These are phyloP conservation scores for Arvicanthis niloticus DNA, from an alignment of 2,113 vertebrate species.

Conservation along the genomic window DNA sequence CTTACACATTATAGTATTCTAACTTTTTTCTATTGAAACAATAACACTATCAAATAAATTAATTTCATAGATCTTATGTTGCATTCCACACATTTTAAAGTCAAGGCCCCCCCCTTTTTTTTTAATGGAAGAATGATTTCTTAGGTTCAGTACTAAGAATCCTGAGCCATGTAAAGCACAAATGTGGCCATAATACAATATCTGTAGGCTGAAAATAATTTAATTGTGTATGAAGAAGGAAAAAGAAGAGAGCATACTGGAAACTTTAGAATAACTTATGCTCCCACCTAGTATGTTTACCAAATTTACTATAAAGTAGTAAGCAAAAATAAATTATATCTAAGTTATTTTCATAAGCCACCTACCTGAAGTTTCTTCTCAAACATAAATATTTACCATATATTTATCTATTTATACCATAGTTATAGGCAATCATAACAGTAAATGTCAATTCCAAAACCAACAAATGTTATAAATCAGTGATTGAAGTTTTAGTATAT, in stretches of 20 bases:
- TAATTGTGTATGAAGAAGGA: background rate
- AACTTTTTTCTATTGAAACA: background rate
- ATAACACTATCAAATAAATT: background rate
- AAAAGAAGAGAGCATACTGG: background rate
- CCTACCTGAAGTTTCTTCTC: background rate
- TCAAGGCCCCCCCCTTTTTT: background rate
- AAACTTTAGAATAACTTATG: background rate
- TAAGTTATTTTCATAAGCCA: background rate
- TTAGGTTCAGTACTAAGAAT: background rate
- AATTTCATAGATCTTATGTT: background rate
- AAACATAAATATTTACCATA: background rate
- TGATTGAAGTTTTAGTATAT: constrained; percentile 77
- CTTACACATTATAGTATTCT: background rate
- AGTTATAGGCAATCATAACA: constrained; percentile 61
- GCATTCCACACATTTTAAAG: background rate
- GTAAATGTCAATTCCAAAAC: constrained; percentile 68
- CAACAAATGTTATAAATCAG: constrained; percentile 72
- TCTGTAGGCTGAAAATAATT: background rate
- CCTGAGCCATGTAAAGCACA: background rate
- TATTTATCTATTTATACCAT: constrained; percentile 64
- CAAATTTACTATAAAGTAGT: background rate
- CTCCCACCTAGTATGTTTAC: background rate
- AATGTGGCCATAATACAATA: background rate
- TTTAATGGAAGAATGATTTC: background rate
- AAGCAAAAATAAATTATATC: background rate